Base-by-base conservation (phyloP, 2,113 vertebrate genomes). In the Otolemur garnettii region DNA sequence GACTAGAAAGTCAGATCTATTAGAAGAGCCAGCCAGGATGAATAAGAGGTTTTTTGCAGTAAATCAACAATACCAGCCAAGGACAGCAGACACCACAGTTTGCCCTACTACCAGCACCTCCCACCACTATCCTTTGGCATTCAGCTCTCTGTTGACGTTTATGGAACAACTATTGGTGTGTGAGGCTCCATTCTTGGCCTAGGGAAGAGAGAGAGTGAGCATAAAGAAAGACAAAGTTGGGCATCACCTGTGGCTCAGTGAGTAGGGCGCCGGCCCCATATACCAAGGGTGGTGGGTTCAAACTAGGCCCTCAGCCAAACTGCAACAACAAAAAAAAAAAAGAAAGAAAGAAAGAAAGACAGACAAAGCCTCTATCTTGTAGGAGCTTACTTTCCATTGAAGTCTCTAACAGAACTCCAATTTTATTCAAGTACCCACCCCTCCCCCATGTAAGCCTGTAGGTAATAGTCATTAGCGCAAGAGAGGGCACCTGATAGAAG, bases 1-100 rank as follows among this genome's bases (percentile, higher is more conserved):
- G 24, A 91, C 24, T 38, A 88, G 19, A 64, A 87, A 68, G 22
- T 55, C 57, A 75, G 33, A 55, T 19, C 50, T 74, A 33, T 68
- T 30, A 77, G n/a, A 84, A 55, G 42, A 88, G n/a, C 30, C 9
- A 94, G 21, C 45, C 59, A 94, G 69, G 30, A 82, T 50, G 59
- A 74, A 82, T 22, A 81, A 66, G 22, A 84, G 14, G n/a, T 85
- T 80, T 75, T 83, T 35, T 74, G 72, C 80, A 92, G 72, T 57
- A 89, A 88, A 53, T 85, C 62, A 89, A 66, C 42, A 64, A 55
- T 88, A 35, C 24, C 53, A 93, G 66, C 15, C 60, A 91, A 86
- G 55, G 15, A 42, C 18, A 42, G 15, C 55, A 68, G 35, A 86
- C 15, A 35, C 60, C 42, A 26, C 26, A 45, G 22, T 18, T n/a